Percentiles rank a stretch among this genome's conserved stretches.
These are phyloP conservation scores for Trichonephila clavata DNA, from an alignment of 1,140 invertebrate genomes.

Conservation along the genomic window DNA sequence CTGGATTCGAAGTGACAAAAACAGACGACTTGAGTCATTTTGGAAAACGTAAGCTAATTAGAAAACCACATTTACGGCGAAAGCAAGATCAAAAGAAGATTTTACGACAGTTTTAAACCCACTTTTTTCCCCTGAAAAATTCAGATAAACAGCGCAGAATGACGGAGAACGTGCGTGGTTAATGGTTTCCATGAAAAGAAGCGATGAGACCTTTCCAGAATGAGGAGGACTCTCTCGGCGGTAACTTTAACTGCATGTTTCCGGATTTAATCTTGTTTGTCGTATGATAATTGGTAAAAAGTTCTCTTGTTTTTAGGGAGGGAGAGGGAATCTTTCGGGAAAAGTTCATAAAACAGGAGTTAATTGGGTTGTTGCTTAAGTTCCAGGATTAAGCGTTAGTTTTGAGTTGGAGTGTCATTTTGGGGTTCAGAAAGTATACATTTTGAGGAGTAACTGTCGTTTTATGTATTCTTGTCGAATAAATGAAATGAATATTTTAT, in stretches of 20 bases:
- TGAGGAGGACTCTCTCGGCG: neutral
- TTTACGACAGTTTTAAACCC: conserved; percentile 24
- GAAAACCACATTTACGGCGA: neutral
- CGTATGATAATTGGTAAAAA: neutral
- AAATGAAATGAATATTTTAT: too few species aligned
- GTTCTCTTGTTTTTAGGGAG: neutral
- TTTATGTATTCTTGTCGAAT: neutral
- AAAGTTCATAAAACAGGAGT: neutral
- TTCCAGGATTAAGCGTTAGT: neutral
- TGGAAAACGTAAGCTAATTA: conserved; percentile 37
- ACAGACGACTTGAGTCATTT: conserved; percentile 22
- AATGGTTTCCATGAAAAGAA: neutral
- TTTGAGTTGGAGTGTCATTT: neutral
- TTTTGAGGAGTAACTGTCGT: neutral
- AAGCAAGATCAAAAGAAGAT: neutral
- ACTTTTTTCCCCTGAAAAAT: conserved; percentile 31
- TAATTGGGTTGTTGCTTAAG: neutral
- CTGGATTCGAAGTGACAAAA: neutral
- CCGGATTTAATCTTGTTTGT: conserved; percentile 4
- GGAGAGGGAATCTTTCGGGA: neutral
- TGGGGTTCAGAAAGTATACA: neutral
- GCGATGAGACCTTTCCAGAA: neutral
- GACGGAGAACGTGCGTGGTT: neutral
- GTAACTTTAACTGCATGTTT: neutral
- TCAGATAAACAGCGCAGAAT: conserved; percentile 2